phyloP scores from a whole-genome alignment of 2,113 vertebrate genomes.

The Odontophorus gujanensis region DNA sequence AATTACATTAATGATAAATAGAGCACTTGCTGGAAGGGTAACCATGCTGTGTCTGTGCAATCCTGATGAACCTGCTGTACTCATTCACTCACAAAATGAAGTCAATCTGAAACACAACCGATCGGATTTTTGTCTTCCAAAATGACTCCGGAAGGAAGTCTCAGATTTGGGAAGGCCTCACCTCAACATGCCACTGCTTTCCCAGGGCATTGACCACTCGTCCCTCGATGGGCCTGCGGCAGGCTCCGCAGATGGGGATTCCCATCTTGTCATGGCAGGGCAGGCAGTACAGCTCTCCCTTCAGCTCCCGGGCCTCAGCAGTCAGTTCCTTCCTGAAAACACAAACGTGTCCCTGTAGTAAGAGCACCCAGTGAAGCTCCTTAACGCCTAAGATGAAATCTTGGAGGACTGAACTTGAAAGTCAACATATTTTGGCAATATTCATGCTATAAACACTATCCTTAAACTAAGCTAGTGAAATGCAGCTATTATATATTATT shows the following conservation, averaged over 20 bases:
- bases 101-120: not conserved
- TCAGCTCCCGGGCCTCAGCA: constrained; percentile 79
- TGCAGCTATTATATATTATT: not conserved
- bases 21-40: not conserved
- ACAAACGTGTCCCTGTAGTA: not conserved
- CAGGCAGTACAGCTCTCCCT: constrained; percentile 80
- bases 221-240: constrained; percentile 80
- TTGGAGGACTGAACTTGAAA: not conserved
- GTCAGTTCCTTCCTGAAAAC: constrained; percentile 81
- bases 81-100: not conserved
- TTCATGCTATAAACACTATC: not conserved
- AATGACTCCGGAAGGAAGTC: not conserved
- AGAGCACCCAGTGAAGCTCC: not conserved
- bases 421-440: not conserved
- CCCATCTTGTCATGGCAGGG: constrained; percentile 85
- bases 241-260: constrained; percentile 82
- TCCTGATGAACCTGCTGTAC: not conserved
- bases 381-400: not conserved
- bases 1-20: not conserved
- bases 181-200: constrained; percentile 85
- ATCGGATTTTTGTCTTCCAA: not conserved
- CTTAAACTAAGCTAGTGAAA: not conserved
- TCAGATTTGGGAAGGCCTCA: constrained; percentile 15
- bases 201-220: constrained; percentile 81
- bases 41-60: not conserved